Evolutionary conservation across 2,888 invertebrate genomes (phyloP), one percentile per base, ranked within the genome.

Genomic region (Ophioninae sp.): DNA sequence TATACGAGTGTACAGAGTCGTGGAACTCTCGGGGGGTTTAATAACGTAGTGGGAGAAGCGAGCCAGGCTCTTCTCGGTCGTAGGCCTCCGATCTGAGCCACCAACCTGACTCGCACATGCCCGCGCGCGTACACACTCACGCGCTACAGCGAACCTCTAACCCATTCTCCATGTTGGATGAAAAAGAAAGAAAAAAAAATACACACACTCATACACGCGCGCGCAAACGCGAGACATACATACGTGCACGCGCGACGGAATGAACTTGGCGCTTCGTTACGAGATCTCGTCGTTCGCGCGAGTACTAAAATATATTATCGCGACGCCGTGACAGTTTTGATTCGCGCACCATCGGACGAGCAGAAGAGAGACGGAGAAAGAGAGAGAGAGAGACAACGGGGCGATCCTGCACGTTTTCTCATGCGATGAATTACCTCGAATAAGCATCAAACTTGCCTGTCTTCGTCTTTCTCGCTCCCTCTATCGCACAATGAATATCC

Each of bases 81-180:
- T 87, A 87, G 86, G 87, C 87, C 87, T 81, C 84, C 81, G 86
- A 86, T 87, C 86, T 84, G 84, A 87, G 85, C 83, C 84, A 85
- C 82, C 78, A 84, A 82, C 83, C 84, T 84, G 84, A 81, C 84
- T 82, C 74, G 74, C 74, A 82, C 74, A 69, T 59, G 68, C 75
- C 41, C 74, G 41, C 72, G 69, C 50, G 23, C 67, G 67, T 68
- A 79, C 79, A 75, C 6, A 70, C 56, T 64, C 23, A 62, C 41
- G 23, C 75, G 20, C 59, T 59, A 30, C 44, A 61, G 41, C 50
- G 41, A 41, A 72, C 72, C 72, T 79, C 64, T 73, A 72, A 73
- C 65, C 68, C 73, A 61, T 79, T 73, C 65, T 67, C 65, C 79
- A 73, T 79, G 64, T 72, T 74, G 75, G 41, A 64, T 23, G 57